Base-by-base conservation (phyloP, 2,888 invertebrate species). In the Caenorhabditis sp. region DNA sequence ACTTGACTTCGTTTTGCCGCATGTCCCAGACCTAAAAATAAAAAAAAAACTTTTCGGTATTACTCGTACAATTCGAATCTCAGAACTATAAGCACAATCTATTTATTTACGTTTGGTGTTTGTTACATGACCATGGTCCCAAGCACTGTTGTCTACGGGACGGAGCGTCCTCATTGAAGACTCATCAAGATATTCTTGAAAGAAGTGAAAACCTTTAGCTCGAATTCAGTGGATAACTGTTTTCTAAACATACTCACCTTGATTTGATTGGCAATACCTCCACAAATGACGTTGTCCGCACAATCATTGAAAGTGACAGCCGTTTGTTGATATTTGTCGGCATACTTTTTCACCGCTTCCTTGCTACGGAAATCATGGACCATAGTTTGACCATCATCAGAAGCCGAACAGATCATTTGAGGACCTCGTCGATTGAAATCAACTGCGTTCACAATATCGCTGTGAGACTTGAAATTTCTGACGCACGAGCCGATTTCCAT, bases 241-340 rank as follows among this genome's bases (percentile, higher is more conserved):
- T 16, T 56, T 6, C 49, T 7, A 56, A n/a, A n/a, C 14, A 3
- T 8, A 22, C 63, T 19, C 86, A 94, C 94, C 94, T 97, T 97
- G 10, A 99, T 95, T 84, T 96, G 96, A 93, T 99, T 99, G 92
- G 99, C 99, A 76, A 99, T 95, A 5, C 99, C 98, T 0, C 96
- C 97, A 8, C 96, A 96, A 85, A 98, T 95, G 3, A 99, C 95
- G 93, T 96, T 96, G 90, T 99, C 98, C 0, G 97, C 95, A 0
- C 97, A 97, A 91, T 99, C 98, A 91, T 96, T 97, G 93, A 98
- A 98, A 16, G 96, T 94, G 0, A 97, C 96, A 0, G 96, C 94
- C 0, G 96, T 96, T 16, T 97, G 92, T 88, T 93, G 93, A 75
- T 85, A 91, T 24, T 92, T 93, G 85, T 93, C 93, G 89, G 94